Base-by-base conservation (phyloP, 1,140 invertebrate species). In the Aradophagus sp. region DNA sequence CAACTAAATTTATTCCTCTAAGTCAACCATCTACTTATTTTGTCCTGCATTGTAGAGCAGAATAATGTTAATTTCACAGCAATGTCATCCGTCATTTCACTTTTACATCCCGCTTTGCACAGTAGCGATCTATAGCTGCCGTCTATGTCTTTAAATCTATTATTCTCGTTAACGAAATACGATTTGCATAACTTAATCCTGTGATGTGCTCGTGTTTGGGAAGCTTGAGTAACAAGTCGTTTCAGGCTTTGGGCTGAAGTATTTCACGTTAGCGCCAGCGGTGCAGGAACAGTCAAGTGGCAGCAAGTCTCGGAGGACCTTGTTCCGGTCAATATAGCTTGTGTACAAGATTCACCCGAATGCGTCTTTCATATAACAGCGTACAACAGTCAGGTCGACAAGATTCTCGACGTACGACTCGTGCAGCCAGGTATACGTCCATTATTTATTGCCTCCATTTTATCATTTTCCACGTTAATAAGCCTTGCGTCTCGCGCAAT, bases 321-420 rank as follows among this genome's bases (percentile, higher is more conserved):
- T 80, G 97, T 99, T 48, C 97, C 97, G 50, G 95, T 98, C 44
- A 98, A 97, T 88, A 97, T 98, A 84, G 96, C 95, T 50, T 98
- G 96, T 87, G 93, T 98, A 76, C 95, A 97, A 86, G 95, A 97
- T 86, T 94, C 94, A 35, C 96, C 96, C 11, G 95, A 96, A 87
- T 97, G 95, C 83, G 92, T 97, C 76, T 98, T 97, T 88, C 97
- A 98, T 87, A 96, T 99, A 84, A 98, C 96, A 66, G 97, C 97
- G 58, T 98, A 98, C 88, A 98, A 98, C 87, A 96, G 95, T 78
- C 96, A 98, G 85, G 96, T 98, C 73, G 96, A 98, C 84, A 98
- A 98, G 88, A 98, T 99, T 75, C 91, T 98, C 71, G 97, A 99
- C 81, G 95, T 98, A 47, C 92, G 95, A 89, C 92, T 99, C 78